Evolutionary conservation across 2,888 invertebrate species (phyloP).

Genomic region (Sminthurinus aureus): DNA sequence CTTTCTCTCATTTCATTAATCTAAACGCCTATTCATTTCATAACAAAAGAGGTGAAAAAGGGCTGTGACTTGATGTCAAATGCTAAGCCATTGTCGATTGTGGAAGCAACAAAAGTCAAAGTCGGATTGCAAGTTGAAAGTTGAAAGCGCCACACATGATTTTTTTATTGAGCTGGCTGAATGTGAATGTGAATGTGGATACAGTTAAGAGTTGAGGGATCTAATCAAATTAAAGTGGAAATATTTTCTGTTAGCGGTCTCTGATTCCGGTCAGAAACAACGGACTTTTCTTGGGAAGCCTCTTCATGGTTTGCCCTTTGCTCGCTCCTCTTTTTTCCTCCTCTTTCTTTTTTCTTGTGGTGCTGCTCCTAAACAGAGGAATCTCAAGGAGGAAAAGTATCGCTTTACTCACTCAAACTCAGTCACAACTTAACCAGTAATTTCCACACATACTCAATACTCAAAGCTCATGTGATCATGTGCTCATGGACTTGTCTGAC

Average conservation of each 20-base stretch:
- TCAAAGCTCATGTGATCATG: too few relatives aligned
- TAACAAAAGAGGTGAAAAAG: too few relatives aligned
- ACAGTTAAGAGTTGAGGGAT: conserved; percentile 51
- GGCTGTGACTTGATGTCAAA: too few relatives aligned
- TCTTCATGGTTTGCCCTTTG: neutral
- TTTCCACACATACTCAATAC: conserved; percentile 25
- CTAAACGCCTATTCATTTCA: too few relatives aligned
- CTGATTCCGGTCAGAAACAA: conserved; percentile 39
- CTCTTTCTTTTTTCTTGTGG: too few relatives aligned
- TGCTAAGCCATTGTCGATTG: too few relatives aligned
- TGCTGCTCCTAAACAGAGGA: too few relatives aligned
- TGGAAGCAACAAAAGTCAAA: neutral
- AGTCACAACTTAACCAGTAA: conserved; percentile 8
- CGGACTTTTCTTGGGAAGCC: too few relatives aligned
- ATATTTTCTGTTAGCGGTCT: conserved; percentile 46
- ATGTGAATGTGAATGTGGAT: conserved; percentile 39
- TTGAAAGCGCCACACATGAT: neutral
- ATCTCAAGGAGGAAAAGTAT: conserved; percentile 24
- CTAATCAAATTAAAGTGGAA: conserved; percentile 58
- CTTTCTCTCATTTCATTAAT: too few relatives aligned
- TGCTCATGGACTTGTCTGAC: too few relatives aligned
- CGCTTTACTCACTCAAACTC: conserved; percentile 18
- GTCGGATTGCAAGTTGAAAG: neutral
- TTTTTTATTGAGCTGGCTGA: conserved; percentile 20
- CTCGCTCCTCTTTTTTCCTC: too few relatives aligned